These are phyloP conservation scores for Barnardius zonarius DNA, from an alignment of 2,113 vertebrate genomes.

Conservation along the genomic window DNA sequence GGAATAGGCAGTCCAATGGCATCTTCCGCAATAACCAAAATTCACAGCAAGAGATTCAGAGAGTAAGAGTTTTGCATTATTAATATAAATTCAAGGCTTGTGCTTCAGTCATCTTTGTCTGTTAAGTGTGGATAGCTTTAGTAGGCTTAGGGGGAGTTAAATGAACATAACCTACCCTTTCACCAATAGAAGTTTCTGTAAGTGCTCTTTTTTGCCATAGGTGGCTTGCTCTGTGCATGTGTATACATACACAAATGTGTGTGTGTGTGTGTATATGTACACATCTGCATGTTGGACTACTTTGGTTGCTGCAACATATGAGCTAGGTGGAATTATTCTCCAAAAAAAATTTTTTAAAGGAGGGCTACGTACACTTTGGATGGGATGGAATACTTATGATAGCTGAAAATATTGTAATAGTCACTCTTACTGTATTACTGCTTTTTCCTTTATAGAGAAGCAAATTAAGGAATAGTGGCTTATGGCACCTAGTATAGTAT, in stretches of 20 bases:
- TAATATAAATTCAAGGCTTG: background rate
- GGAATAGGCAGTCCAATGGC: slow-evolving; percentile 98
- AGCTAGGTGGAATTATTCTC: background rate
- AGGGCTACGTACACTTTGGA: background rate
- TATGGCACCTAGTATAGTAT: background rate
- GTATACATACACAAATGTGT: background rate
- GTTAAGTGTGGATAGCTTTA: background rate
- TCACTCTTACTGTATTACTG: background rate
- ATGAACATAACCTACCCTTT: background rate
- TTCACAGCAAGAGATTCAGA: slow-evolving; percentile 97
- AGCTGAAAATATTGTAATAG: background rate
- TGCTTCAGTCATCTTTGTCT: background rate
- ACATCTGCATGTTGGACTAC: background rate
- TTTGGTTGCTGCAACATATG: background rate
- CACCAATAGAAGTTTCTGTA: background rate
- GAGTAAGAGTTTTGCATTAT: slow-evolving; percentile 81
- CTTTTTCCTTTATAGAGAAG: background rate
- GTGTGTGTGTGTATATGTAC: background rate
- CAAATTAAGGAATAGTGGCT: background rate
- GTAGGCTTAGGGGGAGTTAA: background rate
- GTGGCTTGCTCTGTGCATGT: background rate
- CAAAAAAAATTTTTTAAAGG: background rate
- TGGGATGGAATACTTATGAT: background rate
- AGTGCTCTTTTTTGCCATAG: background rate
- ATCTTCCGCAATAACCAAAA: slow-evolving; percentile 94